These are phyloP conservation scores for Xanthostigma xanthostigma DNA, from an alignment of 2,888 invertebrate species.

Conservation along the genomic window DNA sequence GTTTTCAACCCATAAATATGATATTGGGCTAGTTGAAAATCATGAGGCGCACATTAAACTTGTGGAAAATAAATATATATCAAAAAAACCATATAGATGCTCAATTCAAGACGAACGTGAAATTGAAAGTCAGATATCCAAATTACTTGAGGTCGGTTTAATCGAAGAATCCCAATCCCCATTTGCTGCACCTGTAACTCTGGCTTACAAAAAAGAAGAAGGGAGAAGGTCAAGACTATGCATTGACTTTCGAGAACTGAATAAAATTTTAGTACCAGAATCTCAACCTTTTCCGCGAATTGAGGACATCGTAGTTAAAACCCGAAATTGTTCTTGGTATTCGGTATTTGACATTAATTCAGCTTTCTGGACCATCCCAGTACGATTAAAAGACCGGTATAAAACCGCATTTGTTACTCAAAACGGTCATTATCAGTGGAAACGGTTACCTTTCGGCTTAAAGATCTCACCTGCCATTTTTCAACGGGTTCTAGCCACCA, in stretches of 20 bases:
- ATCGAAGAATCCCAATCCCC: constrained; percentile 16
- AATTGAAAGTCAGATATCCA: constrained; percentile 14
- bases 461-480: constrained; percentile 15
- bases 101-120: constrained; percentile 13
- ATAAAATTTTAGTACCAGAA: constrained; percentile 8
- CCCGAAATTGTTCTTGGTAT: constrained; percentile 8
- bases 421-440: constrained; percentile 10
- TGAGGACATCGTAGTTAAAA: constrained; percentile 8
- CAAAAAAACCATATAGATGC: too few relatives aligned
- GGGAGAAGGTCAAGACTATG: constrained; percentile 12
- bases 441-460: constrained; percentile 12
- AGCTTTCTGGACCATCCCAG: constrained; percentile 11
- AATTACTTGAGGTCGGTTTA: constrained; percentile 12
- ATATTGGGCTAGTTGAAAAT: constrained; percentile 13
- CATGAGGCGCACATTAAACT: constrained; percentile 13
- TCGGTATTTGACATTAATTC: constrained; percentile 2
- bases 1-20: constrained; percentile 16
- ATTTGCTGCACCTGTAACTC: constrained; percentile 12
- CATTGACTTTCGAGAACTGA: too few relatives aligned
- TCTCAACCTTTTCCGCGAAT: constrained; percentile 10
- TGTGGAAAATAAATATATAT: constrained; percentile 13
- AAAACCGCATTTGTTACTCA: constrained; percentile 12
- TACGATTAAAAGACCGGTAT: constrained; percentile 9
- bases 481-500: constrained; percentile 12
- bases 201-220: constrained; percentile 13